Conservation (phyloP, 2,113 vertebrate species). For the Etheostoma cragini region DNA sequence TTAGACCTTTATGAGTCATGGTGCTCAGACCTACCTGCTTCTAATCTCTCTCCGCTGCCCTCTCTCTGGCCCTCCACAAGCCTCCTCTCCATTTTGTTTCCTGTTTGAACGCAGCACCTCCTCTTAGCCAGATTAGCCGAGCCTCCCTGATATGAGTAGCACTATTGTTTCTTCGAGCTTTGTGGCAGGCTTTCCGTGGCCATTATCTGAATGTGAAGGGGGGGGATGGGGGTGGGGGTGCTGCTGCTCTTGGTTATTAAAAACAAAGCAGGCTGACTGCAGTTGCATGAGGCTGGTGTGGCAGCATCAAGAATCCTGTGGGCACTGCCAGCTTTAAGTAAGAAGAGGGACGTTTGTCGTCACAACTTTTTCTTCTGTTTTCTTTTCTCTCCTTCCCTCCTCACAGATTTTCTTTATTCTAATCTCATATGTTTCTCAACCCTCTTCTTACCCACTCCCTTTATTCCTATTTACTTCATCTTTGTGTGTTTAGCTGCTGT, state of each 20-base stretch:
- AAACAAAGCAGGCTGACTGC: constrained; percentile 27
- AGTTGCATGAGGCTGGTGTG: constrained; percentile 24
- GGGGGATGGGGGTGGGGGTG: background rate
- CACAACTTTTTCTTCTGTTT: background rate
- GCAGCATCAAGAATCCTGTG: constrained; percentile 20
- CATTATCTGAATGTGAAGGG: constrained; percentile 12
- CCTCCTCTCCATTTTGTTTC: constrained; percentile 61
- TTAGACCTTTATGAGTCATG: constrained; percentile 63
- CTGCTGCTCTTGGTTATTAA: constrained; percentile 35
- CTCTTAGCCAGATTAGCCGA: constrained; percentile 34
- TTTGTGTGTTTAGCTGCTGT: constrained; percentile 49
- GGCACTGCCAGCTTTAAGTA: constrained; percentile 18
- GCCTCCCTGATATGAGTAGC: constrained; percentile 15
- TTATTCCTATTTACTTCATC: constrained; percentile 23
- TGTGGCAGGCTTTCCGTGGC: constrained; percentile 24
- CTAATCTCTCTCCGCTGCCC: constrained; percentile 56
- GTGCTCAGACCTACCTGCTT: constrained; percentile 52
- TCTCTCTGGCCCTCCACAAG: constrained; percentile 43
- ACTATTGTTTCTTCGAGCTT: constrained; percentile 23
- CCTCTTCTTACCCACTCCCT: constrained; percentile 51
- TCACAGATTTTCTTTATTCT: background rate
- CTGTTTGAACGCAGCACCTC: constrained; percentile 37
- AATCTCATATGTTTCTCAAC: constrained; percentile 41
- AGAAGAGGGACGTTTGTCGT: constrained; percentile 16
- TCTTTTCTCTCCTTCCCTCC: background rate